Conservation (phyloP, 2,113 vertebrate species). For the Saguinus imperator region DNA sequence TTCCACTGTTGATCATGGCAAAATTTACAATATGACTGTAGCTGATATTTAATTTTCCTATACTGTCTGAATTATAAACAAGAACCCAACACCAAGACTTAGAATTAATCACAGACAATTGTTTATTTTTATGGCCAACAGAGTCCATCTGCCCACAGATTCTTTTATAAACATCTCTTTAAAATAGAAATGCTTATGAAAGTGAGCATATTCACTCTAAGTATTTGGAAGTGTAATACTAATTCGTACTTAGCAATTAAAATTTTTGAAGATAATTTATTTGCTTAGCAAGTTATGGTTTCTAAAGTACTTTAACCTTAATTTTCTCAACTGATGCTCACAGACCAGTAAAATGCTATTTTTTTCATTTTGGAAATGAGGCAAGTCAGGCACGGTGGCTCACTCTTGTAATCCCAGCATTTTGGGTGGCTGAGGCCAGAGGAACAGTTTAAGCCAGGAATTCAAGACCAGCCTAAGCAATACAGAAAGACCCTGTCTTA, state of each 20-base stretch:
- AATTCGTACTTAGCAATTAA: slow-evolving; percentile 10
- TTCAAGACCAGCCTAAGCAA: too few relatives aligned
- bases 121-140: neutral
- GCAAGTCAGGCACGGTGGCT: too few relatives aligned
- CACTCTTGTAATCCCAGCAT: too few relatives aligned
- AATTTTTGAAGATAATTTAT: neutral
- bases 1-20: neutral
- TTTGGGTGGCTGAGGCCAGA: too few relatives aligned
- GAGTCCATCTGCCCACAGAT: neutral
- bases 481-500: too few relatives aligned
- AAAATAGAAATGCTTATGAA: neutral
- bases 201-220: neutral
- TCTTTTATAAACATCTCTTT: neutral
- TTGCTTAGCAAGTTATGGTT: neutral
- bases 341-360: neutral
- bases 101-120: neutral
- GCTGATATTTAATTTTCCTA: neutral
- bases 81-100: neutral
- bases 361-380: slow-evolving; percentile 39
- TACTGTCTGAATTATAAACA: neutral
- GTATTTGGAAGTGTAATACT: neutral
- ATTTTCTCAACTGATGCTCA: neutral
- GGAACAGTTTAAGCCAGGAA: too few relatives aligned
- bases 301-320: neutral
- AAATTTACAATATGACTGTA: neutral